Evolutionary conservation across 2,113 vertebrate genomes (phyloP).

Genomic region (Erinaceus europaeus): DNA sequence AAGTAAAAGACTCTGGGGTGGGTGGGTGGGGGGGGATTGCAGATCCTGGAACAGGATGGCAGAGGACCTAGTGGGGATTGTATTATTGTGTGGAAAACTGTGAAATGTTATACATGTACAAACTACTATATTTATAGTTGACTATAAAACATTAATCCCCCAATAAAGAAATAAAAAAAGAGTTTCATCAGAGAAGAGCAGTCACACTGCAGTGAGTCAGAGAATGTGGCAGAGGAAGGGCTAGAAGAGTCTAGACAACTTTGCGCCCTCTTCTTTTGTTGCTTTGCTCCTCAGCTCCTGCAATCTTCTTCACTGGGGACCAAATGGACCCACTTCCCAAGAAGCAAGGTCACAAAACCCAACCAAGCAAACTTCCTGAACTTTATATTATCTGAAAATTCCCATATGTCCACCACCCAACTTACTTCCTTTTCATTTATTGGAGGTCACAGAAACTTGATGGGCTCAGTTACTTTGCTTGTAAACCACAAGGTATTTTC

Average conservation of each 20-base stretch:
- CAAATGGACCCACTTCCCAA: neutral
- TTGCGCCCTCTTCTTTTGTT: rapidly evolving
- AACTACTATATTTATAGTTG: too few species aligned
- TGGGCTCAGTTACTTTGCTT: neutral
- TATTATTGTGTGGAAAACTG: too few species aligned
- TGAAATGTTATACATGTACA: too few species aligned
- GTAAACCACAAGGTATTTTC: neutral
- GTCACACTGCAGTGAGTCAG: rapidly evolving
- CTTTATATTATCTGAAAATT: neutral
- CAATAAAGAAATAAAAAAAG: too few species aligned
- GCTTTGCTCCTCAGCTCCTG: neutral
- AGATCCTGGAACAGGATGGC: too few species aligned
- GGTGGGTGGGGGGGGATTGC: too few species aligned
- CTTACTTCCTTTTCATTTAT: neutral
- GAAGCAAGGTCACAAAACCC: neutral
- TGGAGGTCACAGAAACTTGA: neutral
- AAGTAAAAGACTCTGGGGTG: too few species aligned
- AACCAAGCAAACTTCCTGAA: neutral
- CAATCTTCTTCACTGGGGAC: neutral
- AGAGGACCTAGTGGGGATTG: too few species aligned
- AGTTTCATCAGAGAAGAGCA: neutral
- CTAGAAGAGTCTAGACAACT: neutral
- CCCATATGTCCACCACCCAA: rapidly evolving
- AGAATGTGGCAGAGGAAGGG: neutral
- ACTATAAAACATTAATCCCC: too few species aligned